Evolutionary conservation across 2,113 vertebrate genomes (phyloP).

Genomic region (Chaetops frenatus): DNA sequence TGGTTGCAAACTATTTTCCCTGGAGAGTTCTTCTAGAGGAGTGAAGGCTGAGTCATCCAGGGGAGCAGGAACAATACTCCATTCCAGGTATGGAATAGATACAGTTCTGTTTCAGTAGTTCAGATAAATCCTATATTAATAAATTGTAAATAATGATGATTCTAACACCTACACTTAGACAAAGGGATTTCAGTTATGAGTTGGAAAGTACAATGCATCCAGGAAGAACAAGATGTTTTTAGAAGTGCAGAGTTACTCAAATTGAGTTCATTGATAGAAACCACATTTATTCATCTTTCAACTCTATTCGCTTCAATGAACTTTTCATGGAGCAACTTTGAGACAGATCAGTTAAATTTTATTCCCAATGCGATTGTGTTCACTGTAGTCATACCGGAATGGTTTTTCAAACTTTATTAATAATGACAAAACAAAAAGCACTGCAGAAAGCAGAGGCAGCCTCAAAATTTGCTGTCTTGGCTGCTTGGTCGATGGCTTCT

Average conservation of each 20-base stretch:
- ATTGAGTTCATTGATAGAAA: background rate
- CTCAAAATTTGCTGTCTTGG: background rate
- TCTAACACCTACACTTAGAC: background rate
- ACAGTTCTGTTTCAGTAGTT: background rate
- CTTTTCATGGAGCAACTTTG: background rate
- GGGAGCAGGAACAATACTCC: background rate
- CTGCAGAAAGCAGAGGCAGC: background rate
- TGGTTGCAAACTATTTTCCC: background rate
- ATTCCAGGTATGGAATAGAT: background rate
- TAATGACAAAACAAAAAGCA: background rate
- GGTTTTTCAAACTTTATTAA: background rate
- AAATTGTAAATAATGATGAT: background rate
- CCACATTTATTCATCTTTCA: background rate
- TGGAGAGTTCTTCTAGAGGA: background rate
- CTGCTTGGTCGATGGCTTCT: background rate
- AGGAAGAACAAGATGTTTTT: background rate
- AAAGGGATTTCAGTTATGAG: background rate
- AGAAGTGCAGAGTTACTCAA: background rate
- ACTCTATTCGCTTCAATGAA: background rate
- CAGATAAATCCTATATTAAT: background rate
- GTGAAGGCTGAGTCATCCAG: background rate
- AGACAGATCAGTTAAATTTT: background rate
- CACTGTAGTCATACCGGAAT: background rate
- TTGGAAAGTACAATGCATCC: background rate
- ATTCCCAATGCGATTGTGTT: background rate